Conservation (phyloP, 1,140 invertebrate genomes). For the Drosophila sturtevanti region DNA sequence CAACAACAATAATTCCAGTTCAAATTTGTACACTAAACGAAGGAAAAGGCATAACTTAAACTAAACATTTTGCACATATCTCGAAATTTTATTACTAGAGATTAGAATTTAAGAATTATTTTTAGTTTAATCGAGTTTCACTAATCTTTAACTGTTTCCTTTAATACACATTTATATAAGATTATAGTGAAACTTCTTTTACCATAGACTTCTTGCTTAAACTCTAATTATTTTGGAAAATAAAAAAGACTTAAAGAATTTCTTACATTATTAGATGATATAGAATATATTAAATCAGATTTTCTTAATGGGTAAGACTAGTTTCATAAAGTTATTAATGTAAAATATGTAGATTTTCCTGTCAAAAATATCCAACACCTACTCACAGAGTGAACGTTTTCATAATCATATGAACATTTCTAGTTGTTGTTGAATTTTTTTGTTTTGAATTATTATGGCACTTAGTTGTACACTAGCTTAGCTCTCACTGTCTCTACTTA, state of each 20-base stretch:
- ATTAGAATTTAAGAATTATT: no score
- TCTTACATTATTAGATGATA: no score
- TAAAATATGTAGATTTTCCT: neutral
- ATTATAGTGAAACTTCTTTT: no score
- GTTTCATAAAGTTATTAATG: neutral
- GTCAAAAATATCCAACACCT: neutral
- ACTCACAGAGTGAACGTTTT: neutral
- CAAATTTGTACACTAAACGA: neutral
- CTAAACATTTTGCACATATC: no score
- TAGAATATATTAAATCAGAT: no score
- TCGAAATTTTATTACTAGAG: no score
- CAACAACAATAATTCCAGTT: neutral
- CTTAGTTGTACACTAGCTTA: constrained; percentile 20
- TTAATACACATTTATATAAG: no score
- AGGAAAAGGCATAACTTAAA: neutral
- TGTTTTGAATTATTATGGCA: constrained; percentile 50
- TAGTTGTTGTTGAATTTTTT: constrained; percentile 51
- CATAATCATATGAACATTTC: constrained; percentile 15
- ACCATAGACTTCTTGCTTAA: no score
- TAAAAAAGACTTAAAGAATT: no score
- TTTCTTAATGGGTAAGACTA: neutral
- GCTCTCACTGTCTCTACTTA: neutral
- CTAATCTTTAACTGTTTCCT: no score
- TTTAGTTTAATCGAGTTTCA: no score
- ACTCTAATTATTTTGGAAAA: no score